A percentile compares a stretch with the other conserved stretches of the same genome.
Conservation (phyloP, 2,797 vertebrate genomes). For the Sylvia borin region DNA sequence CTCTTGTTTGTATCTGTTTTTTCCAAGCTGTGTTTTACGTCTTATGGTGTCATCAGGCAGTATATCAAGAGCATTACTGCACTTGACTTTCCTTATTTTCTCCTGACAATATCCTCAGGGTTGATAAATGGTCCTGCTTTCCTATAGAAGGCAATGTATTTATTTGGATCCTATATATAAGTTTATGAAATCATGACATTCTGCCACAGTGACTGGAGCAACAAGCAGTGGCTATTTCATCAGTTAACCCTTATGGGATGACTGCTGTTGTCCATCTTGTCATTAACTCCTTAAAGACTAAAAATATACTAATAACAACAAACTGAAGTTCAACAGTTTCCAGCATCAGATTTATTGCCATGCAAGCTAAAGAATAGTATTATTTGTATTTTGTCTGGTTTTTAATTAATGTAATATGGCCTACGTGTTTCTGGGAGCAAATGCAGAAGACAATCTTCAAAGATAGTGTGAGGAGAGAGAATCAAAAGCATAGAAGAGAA, state of each 20-base stretch:
- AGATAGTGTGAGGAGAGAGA: neutral
- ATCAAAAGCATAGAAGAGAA: neutral
- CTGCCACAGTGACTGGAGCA: constrained; percentile 34
- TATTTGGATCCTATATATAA: constrained; percentile 64
- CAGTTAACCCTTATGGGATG: neutral
- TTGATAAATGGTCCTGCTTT: constrained; percentile 69
- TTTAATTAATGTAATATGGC: neutral
- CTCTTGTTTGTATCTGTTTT: neutral
- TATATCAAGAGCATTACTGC: constrained; percentile 58
- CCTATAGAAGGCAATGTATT: constrained; percentile 52
- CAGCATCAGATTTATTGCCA: neutral
- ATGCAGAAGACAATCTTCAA: neutral
- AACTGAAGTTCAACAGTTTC: neutral
- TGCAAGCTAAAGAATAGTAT: neutral
- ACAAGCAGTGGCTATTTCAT: constrained; percentile 12
- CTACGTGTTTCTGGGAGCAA: neutral
- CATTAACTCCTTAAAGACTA: neutral
- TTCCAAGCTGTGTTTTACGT: constrained; percentile 52
- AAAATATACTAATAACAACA: neutral
- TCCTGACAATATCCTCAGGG: constrained; percentile 69
- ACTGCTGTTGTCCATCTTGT: neutral
- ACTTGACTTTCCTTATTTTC: constrained; percentile 70
- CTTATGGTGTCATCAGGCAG: constrained; percentile 57
- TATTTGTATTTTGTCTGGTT: neutral
- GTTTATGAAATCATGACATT: constrained; percentile 64